Percentiles rank a stretch among this genome's conserved stretches.
Conservation (phyloP, 2,888 invertebrate species). For the Dermolepida albohirtum region DNA sequence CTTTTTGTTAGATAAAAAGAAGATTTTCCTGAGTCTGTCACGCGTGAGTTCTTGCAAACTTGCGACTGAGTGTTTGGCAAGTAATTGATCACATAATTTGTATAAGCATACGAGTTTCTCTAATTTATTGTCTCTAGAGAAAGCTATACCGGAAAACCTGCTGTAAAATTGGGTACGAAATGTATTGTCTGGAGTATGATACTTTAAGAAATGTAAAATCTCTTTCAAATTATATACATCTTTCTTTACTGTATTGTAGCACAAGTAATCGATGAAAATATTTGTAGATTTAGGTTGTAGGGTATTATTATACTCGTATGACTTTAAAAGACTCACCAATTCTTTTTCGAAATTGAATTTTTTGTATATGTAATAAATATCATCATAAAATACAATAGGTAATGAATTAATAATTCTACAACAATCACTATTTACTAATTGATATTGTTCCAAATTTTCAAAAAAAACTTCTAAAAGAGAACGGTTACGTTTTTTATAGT, state of each 20-base stretch:
- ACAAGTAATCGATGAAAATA: constrained; percentile 15
- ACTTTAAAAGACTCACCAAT: constrained; percentile 4
- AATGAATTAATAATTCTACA: constrained; percentile 7
- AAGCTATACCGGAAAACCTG: constrained; percentile 9
- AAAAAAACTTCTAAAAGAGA: constrained; percentile 13
- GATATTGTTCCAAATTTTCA: constrained; percentile 10
- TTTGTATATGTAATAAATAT: constrained; percentile 21
- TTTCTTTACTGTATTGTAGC: not conserved
- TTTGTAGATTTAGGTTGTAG: not conserved
- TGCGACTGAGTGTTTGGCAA: constrained; percentile 4
- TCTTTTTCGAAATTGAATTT: constrained; percentile 23
- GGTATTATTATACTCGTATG: not conserved
- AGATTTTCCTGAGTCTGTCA: constrained; percentile 3
- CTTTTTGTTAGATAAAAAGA: constrained; percentile 1
- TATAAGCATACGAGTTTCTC: not conserved
- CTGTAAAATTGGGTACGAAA: constrained; percentile 18
- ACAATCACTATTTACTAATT: constrained; percentile 7
- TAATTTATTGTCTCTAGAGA: not conserved
- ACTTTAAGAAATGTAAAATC: constrained; percentile 15
- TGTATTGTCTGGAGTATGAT: constrained; percentile 1
- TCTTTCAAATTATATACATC: constrained; percentile 17
- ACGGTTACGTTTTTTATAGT: not conserved
- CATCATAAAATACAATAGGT: constrained; percentile 17
- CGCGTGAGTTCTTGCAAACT: constrained; percentile 22
- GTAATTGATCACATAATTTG: constrained; percentile 15